A percentile compares a stretch with the other conserved stretches of the same genome.
These are phyloP conservation scores for Lithodes maja DNA, from an alignment of 2,888 invertebrate genomes.

Conservation along the genomic window DNA sequence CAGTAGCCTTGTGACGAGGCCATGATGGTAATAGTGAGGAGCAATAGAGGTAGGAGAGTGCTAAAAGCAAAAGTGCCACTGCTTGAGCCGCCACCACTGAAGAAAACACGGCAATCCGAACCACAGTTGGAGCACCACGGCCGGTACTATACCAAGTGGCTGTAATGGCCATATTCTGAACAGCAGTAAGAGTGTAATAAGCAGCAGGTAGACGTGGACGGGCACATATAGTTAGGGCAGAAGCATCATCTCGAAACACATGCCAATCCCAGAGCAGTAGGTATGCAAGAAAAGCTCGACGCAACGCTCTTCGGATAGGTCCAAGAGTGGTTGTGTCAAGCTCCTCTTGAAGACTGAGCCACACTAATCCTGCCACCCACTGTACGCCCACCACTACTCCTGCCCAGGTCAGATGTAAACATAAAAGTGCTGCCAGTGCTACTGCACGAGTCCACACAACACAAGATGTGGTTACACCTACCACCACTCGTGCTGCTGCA, in stretches of 20 bases:
- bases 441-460: constrained; percentile 66
- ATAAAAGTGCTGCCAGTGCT: constrained; percentile 64
- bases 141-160: constrained; percentile 62
- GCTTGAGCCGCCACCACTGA: constrained; percentile 62
- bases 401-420: constrained; percentile 60
- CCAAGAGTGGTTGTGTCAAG: constrained; percentile 41
- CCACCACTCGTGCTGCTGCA: constrained; percentile 58
- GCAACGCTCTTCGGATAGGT: constrained; percentile 45
- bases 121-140: constrained; percentile 33
- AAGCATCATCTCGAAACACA: constrained; percentile 58
- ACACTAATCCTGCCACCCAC: constrained; percentile 61
- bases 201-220: constrained; percentile 59
- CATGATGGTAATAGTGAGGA: constrained; percentile 60
- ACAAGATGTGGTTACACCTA: constrained; percentile 64
- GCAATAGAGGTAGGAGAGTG: constrained; percentile 64
- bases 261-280: constrained; percentile 69
- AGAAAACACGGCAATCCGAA: constrained; percentile 51
- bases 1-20: constrained; percentile 57
- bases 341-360: constrained; percentile 64
- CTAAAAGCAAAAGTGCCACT: constrained; percentile 59
- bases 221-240: constrained; percentile 62
- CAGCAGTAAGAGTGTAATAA: constrained; percentile 63
- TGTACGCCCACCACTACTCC: constrained; percentile 52
- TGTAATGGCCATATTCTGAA: constrained; percentile 63
- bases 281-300: constrained; percentile 61